phyloP scores from a whole-genome alignment of 2,113 vertebrate species.

The Dipodomys merriami region DNA sequence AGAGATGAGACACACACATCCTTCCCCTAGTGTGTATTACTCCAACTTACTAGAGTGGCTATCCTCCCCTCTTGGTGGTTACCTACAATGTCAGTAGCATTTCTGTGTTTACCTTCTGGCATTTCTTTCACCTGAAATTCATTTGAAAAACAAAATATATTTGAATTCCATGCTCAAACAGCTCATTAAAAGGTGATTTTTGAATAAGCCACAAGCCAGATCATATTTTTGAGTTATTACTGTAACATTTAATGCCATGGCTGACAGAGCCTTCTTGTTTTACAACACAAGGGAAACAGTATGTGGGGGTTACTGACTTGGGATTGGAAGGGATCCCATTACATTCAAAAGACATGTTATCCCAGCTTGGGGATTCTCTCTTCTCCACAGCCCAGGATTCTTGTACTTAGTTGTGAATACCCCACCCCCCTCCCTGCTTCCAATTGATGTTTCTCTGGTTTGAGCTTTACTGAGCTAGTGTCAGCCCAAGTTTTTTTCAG shows the following conservation, averaged over 20 bases:
- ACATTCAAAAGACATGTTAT: background rate
- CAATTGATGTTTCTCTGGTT: background rate
- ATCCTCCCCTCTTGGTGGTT: background rate
- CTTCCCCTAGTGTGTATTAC: background rate
- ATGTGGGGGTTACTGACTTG: no score
- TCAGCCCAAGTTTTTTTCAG: background rate
- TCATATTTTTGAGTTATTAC: background rate
- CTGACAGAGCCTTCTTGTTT: background rate
- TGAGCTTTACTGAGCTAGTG: background rate
- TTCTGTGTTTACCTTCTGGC: background rate
- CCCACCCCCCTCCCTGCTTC: no score
- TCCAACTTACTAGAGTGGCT: background rate
- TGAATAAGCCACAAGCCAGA: background rate
- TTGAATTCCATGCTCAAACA: background rate
- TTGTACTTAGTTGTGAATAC: background rate
- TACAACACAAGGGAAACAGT: background rate
- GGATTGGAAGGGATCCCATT: background rate
- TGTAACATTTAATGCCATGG: background rate
- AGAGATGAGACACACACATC: background rate
- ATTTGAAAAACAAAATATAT: conserved; percentile 37
- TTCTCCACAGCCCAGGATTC: background rate
- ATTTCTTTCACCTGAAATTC: background rate
- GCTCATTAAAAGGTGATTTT: conserved; percentile 17
- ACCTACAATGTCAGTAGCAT: background rate
- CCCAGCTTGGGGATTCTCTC: background rate